A percentile compares a stretch with the other conserved stretches of the same genome.
Conservation (phyloP, 2,888 invertebrate species). For the Globia sparganii region DNA sequence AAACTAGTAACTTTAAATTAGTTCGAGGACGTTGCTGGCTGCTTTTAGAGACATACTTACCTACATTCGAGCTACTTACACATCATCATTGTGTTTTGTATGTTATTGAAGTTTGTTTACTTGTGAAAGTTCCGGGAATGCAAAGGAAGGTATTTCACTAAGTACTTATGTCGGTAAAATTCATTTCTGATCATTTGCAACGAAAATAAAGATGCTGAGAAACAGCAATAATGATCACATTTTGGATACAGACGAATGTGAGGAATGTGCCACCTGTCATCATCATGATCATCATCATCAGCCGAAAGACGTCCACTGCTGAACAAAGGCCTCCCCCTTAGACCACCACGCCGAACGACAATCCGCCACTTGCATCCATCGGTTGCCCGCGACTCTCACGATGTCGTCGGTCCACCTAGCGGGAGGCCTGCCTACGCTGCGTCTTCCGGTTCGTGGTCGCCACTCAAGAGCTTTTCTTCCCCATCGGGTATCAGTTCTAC, state of each 20-base stretch:
- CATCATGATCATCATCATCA: too few relatives aligned
- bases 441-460: too few relatives aligned
- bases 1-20: slow-evolving; percentile 55
- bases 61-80: neutral
- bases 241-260: too few relatives aligned
- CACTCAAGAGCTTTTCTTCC: too few relatives aligned
- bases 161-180: neutral
- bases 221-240: neutral
- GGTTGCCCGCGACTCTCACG: too few relatives aligned
- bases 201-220: neutral
- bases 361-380: too few relatives aligned
- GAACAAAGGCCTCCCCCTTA: too few relatives aligned
- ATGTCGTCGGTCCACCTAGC: too few relatives aligned
- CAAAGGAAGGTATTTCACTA: neutral
- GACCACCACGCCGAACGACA: too few relatives aligned
- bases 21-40: slow-evolving; percentile 28
- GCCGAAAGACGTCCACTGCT: too few relatives aligned
- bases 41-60: slow-evolving; percentile 17
- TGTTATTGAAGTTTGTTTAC: neutral
- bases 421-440: too few relatives aligned
- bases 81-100: slow-evolving; percentile 8
- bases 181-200: neutral
- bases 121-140: neutral
- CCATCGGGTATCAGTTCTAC: too few relatives aligned
- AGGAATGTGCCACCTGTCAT: neutral